Percentiles rank a stretch among this genome's conserved stretches.
Evolutionary conservation across 2,888 invertebrate species (phyloP).

Genomic region (Leptinotarsa haldemani): DNA sequence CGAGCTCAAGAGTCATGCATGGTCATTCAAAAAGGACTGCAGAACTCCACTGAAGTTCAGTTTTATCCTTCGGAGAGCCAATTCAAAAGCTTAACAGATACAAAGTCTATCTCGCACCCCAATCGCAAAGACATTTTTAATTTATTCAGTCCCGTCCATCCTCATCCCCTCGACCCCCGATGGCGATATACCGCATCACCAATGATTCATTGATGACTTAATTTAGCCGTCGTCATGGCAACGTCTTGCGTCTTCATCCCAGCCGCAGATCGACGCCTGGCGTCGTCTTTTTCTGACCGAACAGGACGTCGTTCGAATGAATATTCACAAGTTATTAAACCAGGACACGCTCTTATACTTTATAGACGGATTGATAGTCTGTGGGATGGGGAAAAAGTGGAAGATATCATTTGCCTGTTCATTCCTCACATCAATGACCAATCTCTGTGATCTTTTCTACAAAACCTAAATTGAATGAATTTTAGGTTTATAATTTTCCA

Average conservation of each 20-base stretch:
- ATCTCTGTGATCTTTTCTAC: no score
- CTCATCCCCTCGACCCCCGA: constrained; percentile 46
- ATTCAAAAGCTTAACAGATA: constrained; percentile 43
- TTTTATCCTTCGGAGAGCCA: constrained; percentile 29
- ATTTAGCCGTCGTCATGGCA: constrained; percentile 64
- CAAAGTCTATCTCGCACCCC: constrained; percentile 49
- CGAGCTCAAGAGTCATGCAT: not conserved
- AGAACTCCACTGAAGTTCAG: constrained; percentile 23
- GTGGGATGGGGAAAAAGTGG: constrained; percentile 13
- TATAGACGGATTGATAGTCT: constrained; percentile 49
- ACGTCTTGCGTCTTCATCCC: constrained; percentile 60
- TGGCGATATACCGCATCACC: constrained; percentile 61
- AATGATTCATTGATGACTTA: constrained; percentile 67
- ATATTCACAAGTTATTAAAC: constrained; percentile 68
- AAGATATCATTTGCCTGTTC: no score
- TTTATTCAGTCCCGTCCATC: constrained; percentile 55
- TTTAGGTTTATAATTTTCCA: no score
- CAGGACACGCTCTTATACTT: constrained; percentile 64
- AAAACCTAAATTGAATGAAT: no score
- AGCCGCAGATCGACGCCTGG: constrained; percentile 47
- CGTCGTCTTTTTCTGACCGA: constrained; percentile 56
- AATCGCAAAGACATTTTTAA: constrained; percentile 60
- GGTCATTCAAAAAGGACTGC: constrained; percentile 17
- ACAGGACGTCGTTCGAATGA: constrained; percentile 60
- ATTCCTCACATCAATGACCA: no score